Percentiles rank a stretch among this genome's conserved stretches.
phyloP scores from a whole-genome alignment of 1,140 invertebrate genomes.

The Drosophila leontia region DNA sequence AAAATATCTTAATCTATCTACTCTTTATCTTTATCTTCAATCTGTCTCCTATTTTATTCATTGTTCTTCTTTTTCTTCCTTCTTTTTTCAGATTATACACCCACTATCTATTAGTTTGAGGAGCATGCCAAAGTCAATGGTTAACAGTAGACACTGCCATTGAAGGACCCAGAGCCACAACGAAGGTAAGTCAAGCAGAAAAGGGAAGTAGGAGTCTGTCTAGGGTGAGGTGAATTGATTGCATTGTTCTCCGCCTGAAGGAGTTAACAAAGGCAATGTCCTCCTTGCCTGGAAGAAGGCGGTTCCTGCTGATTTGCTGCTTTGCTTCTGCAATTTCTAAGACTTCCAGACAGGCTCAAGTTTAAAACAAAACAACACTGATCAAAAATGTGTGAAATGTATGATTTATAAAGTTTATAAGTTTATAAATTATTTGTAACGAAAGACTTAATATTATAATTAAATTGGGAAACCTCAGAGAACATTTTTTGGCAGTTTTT shows the following conservation, averaged over 20 bases:
- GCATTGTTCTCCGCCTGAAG: constrained; percentile 9
- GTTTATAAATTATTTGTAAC: background rate
- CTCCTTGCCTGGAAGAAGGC: background rate
- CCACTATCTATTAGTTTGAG: background rate
- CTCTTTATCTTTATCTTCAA: background rate
- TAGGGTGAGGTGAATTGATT: background rate
- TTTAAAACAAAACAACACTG: constrained; percentile 3
- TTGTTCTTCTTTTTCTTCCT: background rate
- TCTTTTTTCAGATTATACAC: constrained; percentile 5
- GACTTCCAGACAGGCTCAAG: constrained; percentile 13
- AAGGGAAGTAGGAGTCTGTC: background rate
- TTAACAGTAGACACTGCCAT: constrained; percentile 26
- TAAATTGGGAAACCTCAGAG: background rate
- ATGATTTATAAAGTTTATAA: background rate
- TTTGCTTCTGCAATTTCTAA: constrained; percentile 16
- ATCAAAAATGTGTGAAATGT: background rate
- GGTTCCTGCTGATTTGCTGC: constrained; percentile 9
- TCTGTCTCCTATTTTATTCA: background rate
- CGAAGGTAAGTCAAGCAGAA: constrained; percentile 29
- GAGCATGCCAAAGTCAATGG: constrained; percentile 19
- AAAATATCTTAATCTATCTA: background rate
- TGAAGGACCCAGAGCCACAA: constrained; percentile 16
- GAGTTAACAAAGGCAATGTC: constrained; percentile 29
- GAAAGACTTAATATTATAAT: background rate
- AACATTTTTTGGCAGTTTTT: background rate